Percentiles rank a stretch among this genome's conserved stretches.
These are phyloP conservation scores for Chaetura pelagica DNA, from an alignment of 2,113 vertebrate genomes.

Conservation along the genomic window DNA sequence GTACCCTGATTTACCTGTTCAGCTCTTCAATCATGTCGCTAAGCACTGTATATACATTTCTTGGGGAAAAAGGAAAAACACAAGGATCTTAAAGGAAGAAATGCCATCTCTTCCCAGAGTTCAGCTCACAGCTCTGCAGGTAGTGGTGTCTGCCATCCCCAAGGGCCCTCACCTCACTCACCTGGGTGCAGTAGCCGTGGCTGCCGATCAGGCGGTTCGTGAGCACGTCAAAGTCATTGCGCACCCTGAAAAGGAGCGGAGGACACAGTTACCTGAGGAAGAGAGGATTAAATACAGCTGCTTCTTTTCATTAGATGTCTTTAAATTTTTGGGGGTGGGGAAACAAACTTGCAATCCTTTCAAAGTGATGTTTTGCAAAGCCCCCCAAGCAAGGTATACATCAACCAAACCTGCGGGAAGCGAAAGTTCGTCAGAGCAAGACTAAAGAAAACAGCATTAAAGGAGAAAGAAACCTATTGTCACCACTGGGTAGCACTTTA, in stretches of 20 bases:
- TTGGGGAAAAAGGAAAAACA: not conserved
- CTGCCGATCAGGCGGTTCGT: constrained; percentile 88
- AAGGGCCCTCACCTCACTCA: not conserved
- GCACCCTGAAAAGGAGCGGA: constrained; percentile 77
- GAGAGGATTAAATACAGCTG: not conserved
- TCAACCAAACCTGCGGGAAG: not conserved
- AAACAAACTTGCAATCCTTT: not conserved
- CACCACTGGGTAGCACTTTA: not conserved
- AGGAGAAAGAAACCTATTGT: not conserved
- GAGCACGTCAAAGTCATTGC: constrained; percentile 89
- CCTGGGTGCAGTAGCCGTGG: constrained; percentile 96
- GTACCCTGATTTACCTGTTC: too few relatives aligned
- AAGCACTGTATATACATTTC: too few relatives aligned
- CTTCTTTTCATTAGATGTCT: not conserved
- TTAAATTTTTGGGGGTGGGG: not conserved
- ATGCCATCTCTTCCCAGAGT: not conserved
- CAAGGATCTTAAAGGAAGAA: not conserved
- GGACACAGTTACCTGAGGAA: not conserved
- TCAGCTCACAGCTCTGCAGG: not conserved
- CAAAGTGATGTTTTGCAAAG: not conserved
- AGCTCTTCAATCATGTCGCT: too few relatives aligned
- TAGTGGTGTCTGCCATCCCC: not conserved
- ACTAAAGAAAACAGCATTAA: not conserved
- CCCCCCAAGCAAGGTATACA: rapidly evolving
- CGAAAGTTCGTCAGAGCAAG: not conserved